Base-by-base conservation (phyloP, 2,113 vertebrate genomes). In the Odontesthes bonariensis region DNA sequence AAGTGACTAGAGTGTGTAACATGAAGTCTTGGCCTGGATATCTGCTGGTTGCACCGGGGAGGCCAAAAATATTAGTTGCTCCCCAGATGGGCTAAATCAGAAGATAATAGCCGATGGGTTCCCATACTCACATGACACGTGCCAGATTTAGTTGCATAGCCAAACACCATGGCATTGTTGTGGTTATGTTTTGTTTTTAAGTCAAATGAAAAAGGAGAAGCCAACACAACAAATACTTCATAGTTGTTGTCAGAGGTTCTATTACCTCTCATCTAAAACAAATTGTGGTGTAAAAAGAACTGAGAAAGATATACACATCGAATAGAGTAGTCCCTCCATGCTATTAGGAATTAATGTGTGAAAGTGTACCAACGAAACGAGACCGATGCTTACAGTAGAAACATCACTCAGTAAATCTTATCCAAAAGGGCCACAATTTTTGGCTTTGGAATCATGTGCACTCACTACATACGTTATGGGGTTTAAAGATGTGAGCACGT, bases 261-360 rank as follows among this genome's bases (percentile, higher is more conserved):
- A n/a, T 8, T 27, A 8, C 32, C 32, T 13, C 8, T 33, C 2
- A 33, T 33, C 14, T 33, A 33, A 57, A 33, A 33, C 55, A 3
- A 58, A 32, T 12, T 3, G 19, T 33, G 16, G 14, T 19, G 16
- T 5, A 19, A 57, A 32, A 33, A 10, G 7, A 13, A 16, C 42
- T 14, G 12, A 44, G 12, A 44, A 44, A 10, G 40, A 3, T 42
- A 42, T 77, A 35, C 58, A 79, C 73, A 82, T 82, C 75, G 82
- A 69, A 14, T 61, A 49, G 52, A 46, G 40, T 53, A 51, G 68
- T 85, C 56, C 57, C 22, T 47, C 20, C 1, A 1, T 35, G 42
- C 58, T 59, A 68, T 31, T 14, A 32, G 33, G 42, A 81, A 56
- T 53, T 19, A 17, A 22, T 65, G 62, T 27, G 46, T 61, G 56